Evolutionary conservation across 1,140 invertebrate genomes (phyloP).

Genomic region (Scaptomyza hsui): DNA sequence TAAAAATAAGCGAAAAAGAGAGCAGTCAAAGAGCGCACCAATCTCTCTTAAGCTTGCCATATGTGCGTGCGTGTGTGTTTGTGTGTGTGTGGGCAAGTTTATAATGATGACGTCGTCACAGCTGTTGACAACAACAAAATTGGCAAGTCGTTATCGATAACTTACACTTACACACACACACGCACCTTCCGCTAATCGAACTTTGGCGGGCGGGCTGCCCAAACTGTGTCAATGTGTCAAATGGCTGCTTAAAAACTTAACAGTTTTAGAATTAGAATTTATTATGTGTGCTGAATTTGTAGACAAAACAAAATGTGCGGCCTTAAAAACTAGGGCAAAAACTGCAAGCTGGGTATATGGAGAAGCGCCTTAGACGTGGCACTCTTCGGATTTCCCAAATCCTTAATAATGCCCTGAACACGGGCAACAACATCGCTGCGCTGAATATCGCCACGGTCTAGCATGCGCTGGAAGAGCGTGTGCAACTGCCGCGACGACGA

Average conservation of each 20-base stretch:
- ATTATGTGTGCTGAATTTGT: constrained; percentile 30
- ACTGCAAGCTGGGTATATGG: constrained; percentile 76
- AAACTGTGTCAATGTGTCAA: constrained; percentile 72
- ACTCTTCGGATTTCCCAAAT: constrained; percentile 76
- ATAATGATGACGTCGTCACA: constrained; percentile 41
- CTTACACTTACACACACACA: constrained; percentile 31
- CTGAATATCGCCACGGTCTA: constrained; percentile 74
- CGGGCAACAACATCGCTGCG: constrained; percentile 78
- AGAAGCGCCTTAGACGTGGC: constrained; percentile 69
- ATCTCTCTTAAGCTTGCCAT: not conserved
- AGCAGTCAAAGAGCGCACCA: constrained; percentile 6
- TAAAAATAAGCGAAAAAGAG: constrained; percentile 24
- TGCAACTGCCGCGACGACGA: constrained; percentile 75
- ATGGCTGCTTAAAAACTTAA: constrained; percentile 27
- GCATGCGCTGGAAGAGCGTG: constrained; percentile 74
- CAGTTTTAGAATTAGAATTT: constrained; percentile 41
- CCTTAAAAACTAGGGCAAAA: constrained; percentile 67
- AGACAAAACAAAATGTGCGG: constrained; percentile 8
- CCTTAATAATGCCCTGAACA: constrained; percentile 75
- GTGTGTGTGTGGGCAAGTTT: not conserved
- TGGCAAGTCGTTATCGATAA: constrained; percentile 55
- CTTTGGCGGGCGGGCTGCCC: constrained; percentile 14
- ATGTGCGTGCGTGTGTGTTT: not conserved
- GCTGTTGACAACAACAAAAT: constrained; percentile 43
- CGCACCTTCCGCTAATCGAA: not conserved